phyloP scores from a whole-genome alignment of 2,113 vertebrate genomes.

The Hypocryptadius cinnamomeus region DNA sequence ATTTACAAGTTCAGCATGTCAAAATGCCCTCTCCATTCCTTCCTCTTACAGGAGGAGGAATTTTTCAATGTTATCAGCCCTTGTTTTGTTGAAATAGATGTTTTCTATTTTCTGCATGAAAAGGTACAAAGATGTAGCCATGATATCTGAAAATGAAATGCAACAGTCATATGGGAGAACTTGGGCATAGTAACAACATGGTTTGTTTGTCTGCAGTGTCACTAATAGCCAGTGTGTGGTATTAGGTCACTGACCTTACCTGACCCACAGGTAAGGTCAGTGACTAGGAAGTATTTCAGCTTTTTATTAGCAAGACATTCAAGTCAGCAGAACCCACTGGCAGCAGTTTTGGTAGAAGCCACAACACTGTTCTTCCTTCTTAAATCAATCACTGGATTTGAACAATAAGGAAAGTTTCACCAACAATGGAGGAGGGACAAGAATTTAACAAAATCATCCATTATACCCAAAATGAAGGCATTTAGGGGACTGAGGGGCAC shows the following conservation, averaged over 20 bases:
- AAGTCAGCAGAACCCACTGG: background rate
- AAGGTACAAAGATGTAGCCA: background rate
- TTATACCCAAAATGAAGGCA: background rate
- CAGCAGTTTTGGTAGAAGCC: background rate
- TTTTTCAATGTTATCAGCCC: background rate
- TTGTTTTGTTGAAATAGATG: background rate
- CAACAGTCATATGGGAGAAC: rapidly evolving
- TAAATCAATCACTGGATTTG: background rate
- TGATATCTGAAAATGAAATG: background rate
- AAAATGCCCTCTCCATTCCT: background rate
- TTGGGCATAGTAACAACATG: background rate
- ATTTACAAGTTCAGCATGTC: background rate
- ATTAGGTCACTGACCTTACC: too few species aligned
- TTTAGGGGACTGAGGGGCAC: background rate
- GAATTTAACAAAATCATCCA: background rate
- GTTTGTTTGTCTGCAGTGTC: background rate
- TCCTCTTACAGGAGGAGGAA: background rate
- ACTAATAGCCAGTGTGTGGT: background rate
- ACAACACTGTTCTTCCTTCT: background rate
- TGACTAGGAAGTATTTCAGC: background rate
- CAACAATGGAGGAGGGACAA: background rate
- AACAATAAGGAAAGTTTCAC: background rate
- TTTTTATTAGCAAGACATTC: background rate
- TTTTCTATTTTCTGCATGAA: background rate
- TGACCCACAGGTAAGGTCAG: background rate